Evolutionary conservation across 2,888 invertebrate genomes (phyloP).

Genomic region (Ochlodes sylvanus): DNA sequence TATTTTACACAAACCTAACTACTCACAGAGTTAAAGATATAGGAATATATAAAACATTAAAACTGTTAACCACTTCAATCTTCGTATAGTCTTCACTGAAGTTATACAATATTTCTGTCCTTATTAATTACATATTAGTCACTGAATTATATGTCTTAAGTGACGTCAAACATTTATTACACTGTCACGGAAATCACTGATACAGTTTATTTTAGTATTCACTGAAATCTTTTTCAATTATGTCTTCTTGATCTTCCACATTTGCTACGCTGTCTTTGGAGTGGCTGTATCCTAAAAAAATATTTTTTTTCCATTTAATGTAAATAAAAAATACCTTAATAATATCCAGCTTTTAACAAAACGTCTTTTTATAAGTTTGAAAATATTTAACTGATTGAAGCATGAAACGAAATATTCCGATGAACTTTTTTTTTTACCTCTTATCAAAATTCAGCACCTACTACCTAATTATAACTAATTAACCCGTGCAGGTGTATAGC

Average conservation of each 20-base stretch:
- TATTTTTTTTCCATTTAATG: no score
- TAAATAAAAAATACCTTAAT: no score
- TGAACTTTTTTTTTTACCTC: no score
- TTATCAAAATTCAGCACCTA: no score
- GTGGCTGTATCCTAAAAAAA: slow-evolving; percentile 55
- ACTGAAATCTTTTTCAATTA: slow-evolving; percentile 22
- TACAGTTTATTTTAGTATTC: slow-evolving; percentile 45
- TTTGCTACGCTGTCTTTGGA: slow-evolving; percentile 50
- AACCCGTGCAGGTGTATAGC: no score
- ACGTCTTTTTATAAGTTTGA: no score
- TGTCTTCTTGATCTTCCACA: not conserved
- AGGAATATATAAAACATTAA: not conserved
- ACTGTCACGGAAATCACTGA: not conserved
- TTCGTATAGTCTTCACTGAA: not conserved
- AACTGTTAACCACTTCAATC: not conserved
- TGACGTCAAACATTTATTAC: not conserved
- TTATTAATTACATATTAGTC: slow-evolving; percentile 1
- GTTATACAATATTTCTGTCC: slow-evolving; percentile 8
- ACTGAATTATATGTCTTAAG: not conserved
- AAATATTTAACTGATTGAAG: no score
- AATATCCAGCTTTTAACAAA: not conserved
- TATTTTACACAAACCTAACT: no score
- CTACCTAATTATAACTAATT: no score
- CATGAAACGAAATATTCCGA: no score
- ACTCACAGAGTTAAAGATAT: no score